Evolutionary conservation across 2,113 vertebrate genomes (phyloP).

Genomic region (Fukomys damarensis): DNA sequence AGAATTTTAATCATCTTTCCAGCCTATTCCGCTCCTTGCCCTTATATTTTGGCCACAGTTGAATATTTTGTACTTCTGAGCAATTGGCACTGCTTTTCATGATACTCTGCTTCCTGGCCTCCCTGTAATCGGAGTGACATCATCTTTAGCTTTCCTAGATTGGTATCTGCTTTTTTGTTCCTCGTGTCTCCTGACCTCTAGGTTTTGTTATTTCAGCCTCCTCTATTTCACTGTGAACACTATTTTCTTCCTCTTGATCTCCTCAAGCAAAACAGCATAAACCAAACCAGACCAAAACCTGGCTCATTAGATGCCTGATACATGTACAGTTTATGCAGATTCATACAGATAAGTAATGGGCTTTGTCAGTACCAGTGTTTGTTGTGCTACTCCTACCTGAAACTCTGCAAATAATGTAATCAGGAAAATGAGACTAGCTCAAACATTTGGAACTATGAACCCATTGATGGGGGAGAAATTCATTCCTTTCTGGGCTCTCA

Average conservation of each 20-base stretch:
- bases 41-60: background rate
- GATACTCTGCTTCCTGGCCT: background rate
- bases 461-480: background rate
- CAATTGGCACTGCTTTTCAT: background rate
- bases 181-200: background rate
- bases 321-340: background rate
- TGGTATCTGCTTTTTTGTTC: background rate
- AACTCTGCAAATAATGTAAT: background rate
- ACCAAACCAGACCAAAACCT: background rate
- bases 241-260: background rate
- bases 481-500: background rate
- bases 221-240: background rate
- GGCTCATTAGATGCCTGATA: background rate
- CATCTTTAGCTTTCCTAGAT: conserved; percentile 1
- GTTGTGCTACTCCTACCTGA: background rate
- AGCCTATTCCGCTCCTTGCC: background rate
- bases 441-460: background rate
- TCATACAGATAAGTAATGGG: background rate
- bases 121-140: background rate
- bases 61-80: background rate
- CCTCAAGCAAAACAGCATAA: conserved; percentile 12
- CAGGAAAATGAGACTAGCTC: background rate
- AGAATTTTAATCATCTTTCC: conserved; percentile 3
- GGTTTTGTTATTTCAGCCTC: background rate
- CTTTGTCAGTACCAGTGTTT: background rate